phyloP scores from a whole-genome alignment of 2,888 invertebrate species.

The Drosophila emarginata region DNA sequence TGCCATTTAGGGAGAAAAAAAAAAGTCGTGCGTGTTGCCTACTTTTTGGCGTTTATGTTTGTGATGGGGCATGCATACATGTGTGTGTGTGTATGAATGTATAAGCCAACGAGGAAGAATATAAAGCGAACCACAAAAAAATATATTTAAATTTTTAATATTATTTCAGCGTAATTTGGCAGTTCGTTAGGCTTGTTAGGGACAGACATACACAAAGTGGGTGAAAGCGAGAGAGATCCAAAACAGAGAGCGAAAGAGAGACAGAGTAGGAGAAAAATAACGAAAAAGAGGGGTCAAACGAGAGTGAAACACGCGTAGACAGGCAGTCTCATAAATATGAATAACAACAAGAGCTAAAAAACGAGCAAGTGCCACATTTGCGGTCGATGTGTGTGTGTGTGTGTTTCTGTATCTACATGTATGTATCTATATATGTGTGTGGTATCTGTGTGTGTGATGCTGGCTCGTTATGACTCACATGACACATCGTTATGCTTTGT shows the following conservation, averaged over 20 bases:
- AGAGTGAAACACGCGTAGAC: conserved; percentile 21
- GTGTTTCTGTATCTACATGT: conserved; percentile 24
- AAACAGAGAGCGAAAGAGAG: neutral
- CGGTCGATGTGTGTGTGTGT: conserved; percentile 40
- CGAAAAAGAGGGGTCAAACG: neutral
- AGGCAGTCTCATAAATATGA: conserved; percentile 63
- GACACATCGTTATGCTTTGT: conserved; percentile 80
- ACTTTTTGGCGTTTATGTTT: conserved; percentile 65
- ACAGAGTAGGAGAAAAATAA: neutral
- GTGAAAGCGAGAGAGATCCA: neutral
- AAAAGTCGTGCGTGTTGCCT: conserved; percentile 39
- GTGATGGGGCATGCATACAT: conserved; percentile 51
- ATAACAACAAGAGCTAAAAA: conserved; percentile 37
- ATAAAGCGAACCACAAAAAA: conserved; percentile 28
- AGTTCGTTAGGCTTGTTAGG: conserved; percentile 75
- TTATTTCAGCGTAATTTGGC: conserved; percentile 77
- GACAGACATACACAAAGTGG: conserved; percentile 29
- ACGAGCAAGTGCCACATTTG: conserved; percentile 58
- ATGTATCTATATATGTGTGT: conserved; percentile 5
- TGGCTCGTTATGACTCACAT: conserved; percentile 68
- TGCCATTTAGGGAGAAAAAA: conserved; percentile 36
- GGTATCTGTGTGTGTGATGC: conserved; percentile 22
- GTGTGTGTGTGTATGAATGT: neutral
- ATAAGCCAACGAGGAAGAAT: conserved; percentile 3
- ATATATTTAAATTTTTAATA: conserved; percentile 74